A percentile compares a stretch with the other conserved stretches of the same genome.
phyloP scores from a whole-genome alignment of 2,888 invertebrate genomes.

The Aphrophora alni region DNA sequence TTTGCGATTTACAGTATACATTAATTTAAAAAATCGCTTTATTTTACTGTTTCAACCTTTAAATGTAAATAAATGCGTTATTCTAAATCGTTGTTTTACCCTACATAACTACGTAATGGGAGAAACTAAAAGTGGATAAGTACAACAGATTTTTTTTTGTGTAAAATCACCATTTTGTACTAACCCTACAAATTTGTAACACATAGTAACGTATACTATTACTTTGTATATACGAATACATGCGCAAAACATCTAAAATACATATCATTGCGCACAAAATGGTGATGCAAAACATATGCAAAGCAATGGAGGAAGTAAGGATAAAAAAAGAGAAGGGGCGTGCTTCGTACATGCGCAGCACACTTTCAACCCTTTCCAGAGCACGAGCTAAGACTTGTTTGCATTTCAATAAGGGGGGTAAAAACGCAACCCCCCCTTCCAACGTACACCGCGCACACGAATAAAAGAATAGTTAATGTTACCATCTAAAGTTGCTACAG shows the following conservation, averaged over 20 bases:
- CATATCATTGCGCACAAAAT: background rate
- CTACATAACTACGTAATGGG: no score
- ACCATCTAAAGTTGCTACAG: background rate
- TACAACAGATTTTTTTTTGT: no score
- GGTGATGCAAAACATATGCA: background rate
- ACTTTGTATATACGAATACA: background rate
- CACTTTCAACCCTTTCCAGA: background rate
- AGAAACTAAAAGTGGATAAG: no score
- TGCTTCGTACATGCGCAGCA: slow-evolving; percentile 3
- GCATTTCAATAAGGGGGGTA: slow-evolving; percentile 11
- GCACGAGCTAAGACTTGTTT: slow-evolving; percentile 19
- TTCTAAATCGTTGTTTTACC: no score
- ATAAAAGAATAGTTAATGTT: slow-evolving; percentile 39
- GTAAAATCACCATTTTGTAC: no score
- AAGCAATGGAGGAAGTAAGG: background rate
- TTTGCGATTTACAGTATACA: no score
- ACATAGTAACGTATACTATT: no score
- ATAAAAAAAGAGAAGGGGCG: background rate
- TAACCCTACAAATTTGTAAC: no score
- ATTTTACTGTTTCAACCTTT: no score
- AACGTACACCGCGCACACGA: background rate
- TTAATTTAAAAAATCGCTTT: no score
- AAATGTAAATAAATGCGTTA: no score
- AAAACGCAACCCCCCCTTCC: background rate
- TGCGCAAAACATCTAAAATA: background rate